phyloP scores from a whole-genome alignment of 1,140 invertebrate species.

The Drosophila lacteicornis region DNA sequence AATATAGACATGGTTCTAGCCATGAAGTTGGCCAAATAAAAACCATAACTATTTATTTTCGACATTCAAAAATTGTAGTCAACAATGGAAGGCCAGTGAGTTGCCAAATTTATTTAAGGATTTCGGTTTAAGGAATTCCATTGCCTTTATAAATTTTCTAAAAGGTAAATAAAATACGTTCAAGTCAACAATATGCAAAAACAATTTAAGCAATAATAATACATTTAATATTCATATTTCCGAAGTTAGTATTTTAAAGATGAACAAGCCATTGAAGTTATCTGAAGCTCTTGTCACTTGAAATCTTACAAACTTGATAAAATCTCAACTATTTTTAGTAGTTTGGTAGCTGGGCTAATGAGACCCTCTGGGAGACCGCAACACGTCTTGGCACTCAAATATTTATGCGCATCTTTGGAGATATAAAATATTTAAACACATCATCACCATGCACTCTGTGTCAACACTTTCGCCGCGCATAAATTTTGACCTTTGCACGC shows the following conservation, averaged over 20 bases:
- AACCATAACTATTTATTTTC: neutral
- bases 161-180: neutral
- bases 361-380: conserved; percentile 29
- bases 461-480: conserved; percentile 70
- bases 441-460: conserved; percentile 72
- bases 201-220: neutral
- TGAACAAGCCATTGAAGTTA: no score
- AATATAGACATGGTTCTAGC: no score
- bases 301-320: conserved; percentile 14
- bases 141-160: no score
- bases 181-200: neutral
- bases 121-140: neutral
- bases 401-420: conserved; percentile 58
- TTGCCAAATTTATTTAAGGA: no score
- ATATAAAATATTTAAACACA: conserved; percentile 76
- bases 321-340: conserved; percentile 40
- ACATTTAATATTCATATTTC: neutral
- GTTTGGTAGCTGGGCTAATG: conserved; percentile 14
- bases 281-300: neutral
- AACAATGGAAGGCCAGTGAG: neutral
- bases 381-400: conserved; percentile 79
- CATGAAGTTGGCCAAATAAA: neutral
- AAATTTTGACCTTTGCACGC: conserved; percentile 71
- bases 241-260: neutral
- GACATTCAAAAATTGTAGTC: neutral